Evolutionary conservation across 1,140 invertebrate species (phyloP), one percentile per base, ranked within the genome.

Genomic region (Acromyrmex charruanus): DNA sequence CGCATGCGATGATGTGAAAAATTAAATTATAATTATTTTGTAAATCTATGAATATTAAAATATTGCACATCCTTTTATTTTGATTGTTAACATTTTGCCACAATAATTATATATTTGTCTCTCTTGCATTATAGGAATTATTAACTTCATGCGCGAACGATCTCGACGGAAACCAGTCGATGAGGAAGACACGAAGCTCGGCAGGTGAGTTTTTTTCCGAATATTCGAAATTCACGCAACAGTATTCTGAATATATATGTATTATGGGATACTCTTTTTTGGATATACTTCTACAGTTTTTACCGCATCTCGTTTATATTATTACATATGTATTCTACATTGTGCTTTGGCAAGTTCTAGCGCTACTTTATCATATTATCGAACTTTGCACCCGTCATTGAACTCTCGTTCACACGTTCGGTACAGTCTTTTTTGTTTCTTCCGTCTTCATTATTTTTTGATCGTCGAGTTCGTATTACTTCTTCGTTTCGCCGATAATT

Each of bases 111-210:
- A 21, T 7, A 18, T 28, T 65, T 3, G 9, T 31, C n/a, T 35
- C 39, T 59, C 18, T 61, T 39, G 1, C 6, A 1, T 72, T 79
- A 9, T 21, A 94, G 97, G 97, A 61, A 96, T 98, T 39, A 96
- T 98, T 89, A 97, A 97, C 59, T 96, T 97, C 66, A 95, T 97
- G 84, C 98, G 97, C 91, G 97, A 97, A 68, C 95, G 96, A 90
- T 96, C 96, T 87, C 96, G 96, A 87, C 95, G 96, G 68, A 97
- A 97, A 93, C 96, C 97, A 69, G 96, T 97, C 49, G 97, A 97
- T 88, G 97, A 98, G 77, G 97, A 98, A 39, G 97, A 98, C 94
- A 96, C 97, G 0, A 98, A 98, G 94, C 94, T 98, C 55, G 97
- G 97, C 96, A 98, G 97, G 97, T 98, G 96, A 95, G 94, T 68